Evolutionary conservation across 2,113 vertebrate species (phyloP), one percentile per base, ranked within the genome.

Genomic region (Aix galericulata): DNA sequence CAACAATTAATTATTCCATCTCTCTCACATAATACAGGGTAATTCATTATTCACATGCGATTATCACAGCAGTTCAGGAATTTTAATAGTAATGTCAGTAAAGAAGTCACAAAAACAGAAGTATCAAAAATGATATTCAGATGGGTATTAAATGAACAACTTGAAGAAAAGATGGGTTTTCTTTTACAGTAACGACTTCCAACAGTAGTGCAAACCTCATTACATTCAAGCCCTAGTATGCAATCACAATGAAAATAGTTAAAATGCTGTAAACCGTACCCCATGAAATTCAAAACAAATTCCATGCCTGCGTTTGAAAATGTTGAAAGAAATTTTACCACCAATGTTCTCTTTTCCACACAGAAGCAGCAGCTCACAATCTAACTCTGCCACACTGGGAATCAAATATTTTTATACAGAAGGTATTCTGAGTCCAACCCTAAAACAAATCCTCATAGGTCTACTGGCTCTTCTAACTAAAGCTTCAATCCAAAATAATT

Each of bases 341-440:
- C 29, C 14, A 13, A 63, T 9, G 4, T 40, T 82, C 23, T 68
- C 52, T 75, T 20, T 46, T 42, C 38, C 13, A 60, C 0, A 66
- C 1, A 11, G 10, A 31, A 13, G 1, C 2, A 34, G 62, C 52
- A 71, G 59, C 11, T 1, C 5, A 14, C 34, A 12, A 32, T 63
- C 27, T 4, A 17, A 50, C 13, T 48, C 0, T 21, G 46, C 21
- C 52, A 48, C 62, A 52, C 27, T 14, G 63, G 20, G 56, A 94
- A 60, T 64, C 10, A 67, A 91, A 50, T 52, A 59, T 11, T 77
- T 17, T 48, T 53, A 71, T 0, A 3, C 22, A 75, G 32, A 67
- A 71, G 11, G 13, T 42, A 56, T 63, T 83, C 40, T 1, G 1
- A 90, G 46, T 31, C 21, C 60, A 90, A 38, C 18, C n/a, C 7